Evolutionary conservation across 2,113 vertebrate genomes (phyloP).

Genomic region (Dipodomys ordii): DNA sequence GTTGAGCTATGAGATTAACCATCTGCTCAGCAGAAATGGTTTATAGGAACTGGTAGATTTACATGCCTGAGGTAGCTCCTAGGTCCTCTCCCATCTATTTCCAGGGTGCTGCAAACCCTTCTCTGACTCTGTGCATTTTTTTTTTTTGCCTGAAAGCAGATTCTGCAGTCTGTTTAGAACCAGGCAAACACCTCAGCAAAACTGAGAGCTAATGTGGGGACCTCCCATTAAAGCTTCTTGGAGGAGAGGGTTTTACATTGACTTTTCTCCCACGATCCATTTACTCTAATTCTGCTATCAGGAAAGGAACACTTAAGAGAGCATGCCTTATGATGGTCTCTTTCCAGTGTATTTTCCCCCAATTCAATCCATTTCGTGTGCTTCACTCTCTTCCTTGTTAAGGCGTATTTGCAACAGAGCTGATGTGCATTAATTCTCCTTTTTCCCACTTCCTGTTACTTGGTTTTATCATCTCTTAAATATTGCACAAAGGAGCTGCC

Average conservation of each 20-base stretch:
- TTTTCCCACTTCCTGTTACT: conserved; percentile 5
- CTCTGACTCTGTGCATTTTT: background rate
- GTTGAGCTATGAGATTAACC: background rate
- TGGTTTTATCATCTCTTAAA: background rate
- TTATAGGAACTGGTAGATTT: background rate
- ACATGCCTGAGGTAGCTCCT: background rate
- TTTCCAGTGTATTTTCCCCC: background rate
- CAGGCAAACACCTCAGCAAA: conserved; percentile 11
- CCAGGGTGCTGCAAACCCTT: background rate
- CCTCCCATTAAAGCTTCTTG: background rate
- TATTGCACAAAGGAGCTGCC: too few relatives aligned
- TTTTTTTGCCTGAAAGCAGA: conserved; percentile 32
- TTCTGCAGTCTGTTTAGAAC: conserved; percentile 28
- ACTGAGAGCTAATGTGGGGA: background rate
- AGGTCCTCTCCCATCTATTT: background rate
- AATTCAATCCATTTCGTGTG: background rate
- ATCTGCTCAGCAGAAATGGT: background rate
- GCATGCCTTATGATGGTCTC: background rate
- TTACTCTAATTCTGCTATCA: conserved; percentile 62
- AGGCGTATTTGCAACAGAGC: background rate
- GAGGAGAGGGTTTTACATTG: background rate
- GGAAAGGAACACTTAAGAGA: background rate
- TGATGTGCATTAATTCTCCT: background rate
- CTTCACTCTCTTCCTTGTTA: conserved; percentile 7
- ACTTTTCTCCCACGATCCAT: conserved; percentile 30